Conservation (phyloP, 2,888 invertebrate species). For the Leptopterna dolabrata region DNA sequence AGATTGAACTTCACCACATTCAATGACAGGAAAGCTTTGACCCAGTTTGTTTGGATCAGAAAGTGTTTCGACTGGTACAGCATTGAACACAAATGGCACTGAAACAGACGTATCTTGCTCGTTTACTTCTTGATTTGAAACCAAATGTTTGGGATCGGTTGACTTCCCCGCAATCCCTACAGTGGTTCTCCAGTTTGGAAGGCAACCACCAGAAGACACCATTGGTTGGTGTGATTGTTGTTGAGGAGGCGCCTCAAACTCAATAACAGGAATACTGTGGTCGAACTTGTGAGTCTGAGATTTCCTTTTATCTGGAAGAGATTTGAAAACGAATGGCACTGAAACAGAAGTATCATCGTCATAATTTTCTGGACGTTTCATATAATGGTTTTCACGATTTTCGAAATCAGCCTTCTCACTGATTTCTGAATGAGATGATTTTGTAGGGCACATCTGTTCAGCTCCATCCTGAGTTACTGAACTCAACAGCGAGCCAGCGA, state of each 20-base stretch:
- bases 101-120: neutral
- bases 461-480: neutral
- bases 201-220: too few species aligned
- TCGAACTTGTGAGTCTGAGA: neutral
- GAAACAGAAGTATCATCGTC: neutral
- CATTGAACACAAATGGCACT: neutral
- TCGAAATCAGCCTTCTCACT: neutral
- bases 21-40: neutral
- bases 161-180: neutral
- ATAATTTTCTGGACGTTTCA: neutral
- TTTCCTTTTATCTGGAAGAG: neutral
- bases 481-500: neutral
- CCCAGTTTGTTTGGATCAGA: neutral
- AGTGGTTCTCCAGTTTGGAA: too few species aligned
- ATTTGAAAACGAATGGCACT: neutral
- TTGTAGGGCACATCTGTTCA: neutral
- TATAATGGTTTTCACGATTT: too few species aligned
- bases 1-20: neutral
- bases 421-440: neutral
- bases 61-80: neutral
- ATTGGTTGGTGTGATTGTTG: too few species aligned
- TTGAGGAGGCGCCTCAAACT: neutral
- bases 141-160: neutral
- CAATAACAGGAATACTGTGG: slow-evolving; percentile 4
- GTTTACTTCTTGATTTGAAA: neutral